Percentiles rank a stretch among this genome's conserved stretches.
phyloP scores from a whole-genome alignment of 1,140 invertebrate genomes.

The Acromyrmex heyeri region DNA sequence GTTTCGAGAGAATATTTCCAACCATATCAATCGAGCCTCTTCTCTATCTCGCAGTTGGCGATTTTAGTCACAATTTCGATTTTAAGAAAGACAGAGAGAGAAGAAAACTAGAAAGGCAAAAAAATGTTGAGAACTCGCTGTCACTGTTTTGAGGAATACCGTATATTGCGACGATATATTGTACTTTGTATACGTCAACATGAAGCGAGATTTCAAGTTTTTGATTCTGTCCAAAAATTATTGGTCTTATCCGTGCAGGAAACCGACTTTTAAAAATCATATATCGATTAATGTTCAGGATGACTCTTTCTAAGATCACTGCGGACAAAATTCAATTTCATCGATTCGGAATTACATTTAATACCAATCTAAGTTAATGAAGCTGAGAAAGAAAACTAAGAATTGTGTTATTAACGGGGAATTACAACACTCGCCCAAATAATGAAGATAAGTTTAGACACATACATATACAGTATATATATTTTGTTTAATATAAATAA shows the following conservation, averaged over 20 bases:
- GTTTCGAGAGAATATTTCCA: slow-evolving; percentile 55
- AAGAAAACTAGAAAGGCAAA: slow-evolving; percentile 14
- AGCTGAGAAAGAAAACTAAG: background rate
- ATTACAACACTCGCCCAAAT: background rate
- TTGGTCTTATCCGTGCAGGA: background rate
- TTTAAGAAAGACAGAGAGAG: background rate
- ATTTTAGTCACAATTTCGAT: slow-evolving; percentile 65
- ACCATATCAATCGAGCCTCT: slow-evolving; percentile 66
- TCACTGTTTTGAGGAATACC: slow-evolving; percentile 43
- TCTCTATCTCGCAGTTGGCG: slow-evolving; percentile 30
- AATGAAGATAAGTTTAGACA: slow-evolving; percentile 27
- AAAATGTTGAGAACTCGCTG: slow-evolving; percentile 47
- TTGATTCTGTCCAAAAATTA: background rate
- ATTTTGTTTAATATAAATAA: slow-evolving; percentile 36
- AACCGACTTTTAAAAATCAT: background rate
- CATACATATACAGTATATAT: background rate
- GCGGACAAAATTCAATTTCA: slow-evolving; percentile 17
- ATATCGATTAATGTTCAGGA: background rate
- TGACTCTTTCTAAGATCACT: slow-evolving; percentile 1
- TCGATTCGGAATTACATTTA: background rate
- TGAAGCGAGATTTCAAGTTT: background rate
- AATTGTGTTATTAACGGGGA: background rate
- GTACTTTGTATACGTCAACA: background rate
- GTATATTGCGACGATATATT: slow-evolving; percentile 45
- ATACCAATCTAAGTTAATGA: background rate